phyloP scores from a whole-genome alignment of 2,888 invertebrate genomes.

The Syrista parreyssii region DNA sequence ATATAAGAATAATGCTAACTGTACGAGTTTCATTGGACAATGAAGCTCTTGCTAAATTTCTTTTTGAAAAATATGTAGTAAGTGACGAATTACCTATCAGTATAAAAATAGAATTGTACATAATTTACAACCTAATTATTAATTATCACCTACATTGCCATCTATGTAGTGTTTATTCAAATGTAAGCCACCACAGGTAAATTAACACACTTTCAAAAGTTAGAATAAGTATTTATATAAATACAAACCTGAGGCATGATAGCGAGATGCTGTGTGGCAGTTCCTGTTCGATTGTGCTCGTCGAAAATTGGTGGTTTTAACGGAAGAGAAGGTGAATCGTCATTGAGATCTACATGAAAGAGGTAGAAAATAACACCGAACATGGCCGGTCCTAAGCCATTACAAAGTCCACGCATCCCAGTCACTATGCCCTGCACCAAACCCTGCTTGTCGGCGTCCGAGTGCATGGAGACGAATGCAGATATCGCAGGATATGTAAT shows the following conservation, averaged over 20 bases:
- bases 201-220: background rate
- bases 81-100: no score
- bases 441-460: conserved; percentile 97
- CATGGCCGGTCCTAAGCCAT: conserved; percentile 98
- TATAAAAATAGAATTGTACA: no score
- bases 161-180: conserved; percentile 37
- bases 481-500: conserved; percentile 99
- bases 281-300: conserved; percentile 63
- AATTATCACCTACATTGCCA: no score
- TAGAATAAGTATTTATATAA: background rate
- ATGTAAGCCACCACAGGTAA: background rate
- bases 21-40: no score
- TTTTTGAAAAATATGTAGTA: no score
- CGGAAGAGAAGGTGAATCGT: conserved; percentile 67
- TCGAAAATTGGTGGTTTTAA: conserved; percentile 64
- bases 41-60: no score
- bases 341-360: conserved; percentile 97
- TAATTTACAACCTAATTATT: no score
- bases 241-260: conserved; percentile 67
- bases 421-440: conserved; percentile 98
- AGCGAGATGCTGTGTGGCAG: conserved; percentile 67
- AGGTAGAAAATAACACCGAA: conserved; percentile 98
- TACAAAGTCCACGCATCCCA: conserved; percentile 97
- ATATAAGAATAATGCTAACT: no score
- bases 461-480: conserved; percentile 97